Evolutionary conservation across 2,888 invertebrate species (phyloP).

Genomic region (Microchrysa polita): DNA sequence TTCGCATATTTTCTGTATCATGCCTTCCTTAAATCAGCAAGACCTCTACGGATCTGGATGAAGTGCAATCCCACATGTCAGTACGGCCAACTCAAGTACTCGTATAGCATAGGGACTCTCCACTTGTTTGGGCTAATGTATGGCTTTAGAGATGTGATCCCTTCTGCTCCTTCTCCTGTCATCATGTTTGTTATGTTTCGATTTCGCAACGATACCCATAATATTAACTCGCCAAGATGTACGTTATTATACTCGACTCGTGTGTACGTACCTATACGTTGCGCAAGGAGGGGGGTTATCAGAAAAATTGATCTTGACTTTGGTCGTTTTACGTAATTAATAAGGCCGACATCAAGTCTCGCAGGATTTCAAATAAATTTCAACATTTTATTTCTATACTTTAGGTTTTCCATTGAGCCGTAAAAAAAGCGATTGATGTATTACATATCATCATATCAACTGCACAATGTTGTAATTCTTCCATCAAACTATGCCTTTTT

Average conservation of each 20-base stretch:
- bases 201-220: constrained; percentile 29
- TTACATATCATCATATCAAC: constrained; percentile 27
- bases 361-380: constrained; percentile 37
- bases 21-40: not conserved
- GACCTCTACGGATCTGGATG: not conserved
- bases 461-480: constrained; percentile 1
- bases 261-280: too few species aligned
- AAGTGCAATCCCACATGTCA: constrained; percentile 3
- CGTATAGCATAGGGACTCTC: not conserved
- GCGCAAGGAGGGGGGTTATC: constrained; percentile 22
- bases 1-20: not conserved
- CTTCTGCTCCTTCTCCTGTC: constrained; percentile 5
- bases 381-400: constrained; percentile 21
- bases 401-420: constrained; percentile 10
- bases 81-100: not conserved
- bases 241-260: constrained; percentile 28
- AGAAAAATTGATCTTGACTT: constrained; percentile 37
- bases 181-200: constrained; percentile 4
- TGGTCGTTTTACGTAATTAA: constrained; percentile 29
- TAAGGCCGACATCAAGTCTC: constrained; percentile 34
- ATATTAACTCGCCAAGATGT: constrained; percentile 15
- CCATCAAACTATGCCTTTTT: not conserved
- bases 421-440: constrained; percentile 34
- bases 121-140: constrained; percentile 14
- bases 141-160: not conserved